Evolutionary conservation across 1,140 invertebrate genomes (phyloP), one percentile per base, ranked within the genome.

Genomic region (Drosophila jambulina): DNA sequence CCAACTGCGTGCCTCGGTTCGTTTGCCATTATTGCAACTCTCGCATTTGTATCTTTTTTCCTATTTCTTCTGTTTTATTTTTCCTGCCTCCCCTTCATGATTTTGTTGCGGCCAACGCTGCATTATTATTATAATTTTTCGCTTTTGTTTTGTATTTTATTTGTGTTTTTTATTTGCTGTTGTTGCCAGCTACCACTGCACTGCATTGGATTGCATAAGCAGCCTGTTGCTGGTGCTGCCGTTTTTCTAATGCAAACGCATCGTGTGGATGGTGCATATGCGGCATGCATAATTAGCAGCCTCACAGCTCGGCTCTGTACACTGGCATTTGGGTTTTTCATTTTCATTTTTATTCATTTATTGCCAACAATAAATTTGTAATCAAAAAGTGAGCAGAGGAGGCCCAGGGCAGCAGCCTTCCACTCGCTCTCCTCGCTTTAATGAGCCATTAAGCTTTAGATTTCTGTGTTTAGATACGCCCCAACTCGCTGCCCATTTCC

Each of bases 361-460:
- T 86, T 82, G 75, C 83, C 70, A 65, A 78, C 84, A 88, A 87
- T 87, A 87, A 88, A 90, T 88, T 80, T 84, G 78, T 88, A 88
- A 88, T 88, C 72, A 88, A 88, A 69, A 71, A 65, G 25, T 7
- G 9, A 38, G 27, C 8, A 46, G 43, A 36, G 32, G 2, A 36
- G 34, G 27, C 7, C 40, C 27, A 59, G 43, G 17, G 56, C 15
- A 27, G 21, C 56, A 54, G 61, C 23, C 46, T 36, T 15, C 34
- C 10, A 23, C 32, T 48, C 38, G 51, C 38, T 58, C 27, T 42
- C 34, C 48, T 67, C 58, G 45, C 78, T 87, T 87, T 87, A 87
- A 87, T 87, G 84, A 88, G 78, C 85, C 84, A 88, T 88, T 87
- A 84, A 90, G 84, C 85, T 85, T 90, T 84, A 88, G 84, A 88